Evolutionary conservation across 2,888 invertebrate genomes (phyloP).

Genomic region (Limulus polyphemus): DNA sequence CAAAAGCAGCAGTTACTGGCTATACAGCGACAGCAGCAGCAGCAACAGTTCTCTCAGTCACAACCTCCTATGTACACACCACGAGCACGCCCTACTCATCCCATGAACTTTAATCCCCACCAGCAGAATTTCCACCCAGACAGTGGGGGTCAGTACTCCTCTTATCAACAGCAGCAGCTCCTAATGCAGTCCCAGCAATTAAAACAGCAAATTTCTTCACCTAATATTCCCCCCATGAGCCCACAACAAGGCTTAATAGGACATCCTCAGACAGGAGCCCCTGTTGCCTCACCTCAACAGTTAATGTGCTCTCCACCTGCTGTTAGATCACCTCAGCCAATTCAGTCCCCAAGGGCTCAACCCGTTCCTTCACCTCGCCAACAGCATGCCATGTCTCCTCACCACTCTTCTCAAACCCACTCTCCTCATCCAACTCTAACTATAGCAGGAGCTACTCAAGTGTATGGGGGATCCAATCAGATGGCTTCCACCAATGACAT

Average conservation of each 20-base stretch:
- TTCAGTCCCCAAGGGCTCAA: slow-evolving; percentile 52
- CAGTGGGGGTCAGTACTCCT: slow-evolving; percentile 28
- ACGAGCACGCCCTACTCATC: slow-evolving; percentile 18
- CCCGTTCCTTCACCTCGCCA: slow-evolving; percentile 33
- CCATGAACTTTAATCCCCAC: slow-evolving; percentile 17
- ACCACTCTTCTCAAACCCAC: slow-evolving; percentile 34
- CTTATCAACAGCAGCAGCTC: slow-evolving; percentile 32
- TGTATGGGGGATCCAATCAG: slow-evolving; percentile 31
- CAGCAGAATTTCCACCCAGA: slow-evolving; percentile 20
- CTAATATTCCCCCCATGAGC: slow-evolving; percentile 55
- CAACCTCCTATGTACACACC: slow-evolving; percentile 30
- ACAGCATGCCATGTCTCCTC: slow-evolving; percentile 36
- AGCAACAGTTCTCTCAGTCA: slow-evolving; percentile 28
- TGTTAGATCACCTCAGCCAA: slow-evolving; percentile 62
- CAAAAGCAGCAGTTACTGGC: slow-evolving; percentile 30
- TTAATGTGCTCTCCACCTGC: slow-evolving; percentile 68
- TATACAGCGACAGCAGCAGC: slow-evolving; percentile 30
- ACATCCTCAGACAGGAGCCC: slow-evolving; percentile 40
- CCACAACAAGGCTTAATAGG: slow-evolving; percentile 50
- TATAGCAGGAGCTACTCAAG: slow-evolving; percentile 33
- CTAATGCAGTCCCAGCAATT: slow-evolving; percentile 33
- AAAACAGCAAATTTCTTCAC: slow-evolving; percentile 39
- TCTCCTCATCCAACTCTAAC: slow-evolving; percentile 35
- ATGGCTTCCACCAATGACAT: slow-evolving; percentile 28
- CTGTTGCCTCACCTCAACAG: slow-evolving; percentile 46